Evolutionary conservation across 2,797 vertebrate species (phyloP), one percentile per base, ranked within the genome.

Genomic region (Acanthiza pusilla): DNA sequence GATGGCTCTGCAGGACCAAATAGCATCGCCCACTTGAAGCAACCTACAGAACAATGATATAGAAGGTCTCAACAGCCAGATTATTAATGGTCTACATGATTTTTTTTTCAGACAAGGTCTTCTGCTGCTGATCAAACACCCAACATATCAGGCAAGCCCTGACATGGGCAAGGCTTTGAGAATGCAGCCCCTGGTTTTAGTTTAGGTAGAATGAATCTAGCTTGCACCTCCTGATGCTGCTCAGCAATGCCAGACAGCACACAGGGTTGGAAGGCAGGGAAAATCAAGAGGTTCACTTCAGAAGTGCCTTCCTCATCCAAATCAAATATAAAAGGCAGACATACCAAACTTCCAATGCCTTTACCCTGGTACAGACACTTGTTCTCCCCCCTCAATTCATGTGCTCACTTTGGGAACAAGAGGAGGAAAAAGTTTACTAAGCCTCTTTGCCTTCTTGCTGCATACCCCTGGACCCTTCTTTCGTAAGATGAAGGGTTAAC

Each of bases 191-290:
- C 71, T 25, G 21, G 29, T 42, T 76, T 61, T 70, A 21, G 43
- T 70, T 79, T 11, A 60, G 16, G 50, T 15, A 54, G 40, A 74
- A 71, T n/a, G 25, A 94, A 71, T 42, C 12, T 27, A 32, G 26
- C 13, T 65, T 68, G 26, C 20, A 65, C 1, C 2, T n/a, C 29
- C 18, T 62, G 53, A 80, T 5, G 1, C 9, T 9, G 22, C n/a
- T 78, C 40, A 60, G 70, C 74, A 78, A 47, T 7, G 23, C 15
- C 40, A 87, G 76, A 13, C 43, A 80, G n/a, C 21, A 71, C 61
- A 55, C 1, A 1, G 40, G 12, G 36, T n/a, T 43, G 23, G 5
- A 30, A 12, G 2, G 2, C 8, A 20, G 6, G 3, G 5, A 2
- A 57, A 60, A 45, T 45, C 20, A 45, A 47, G 36, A 82, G 14